Evolutionary conservation across 2,113 vertebrate genomes (phyloP), one percentile per base, ranked within the genome.

Genomic region (Daphoenositta chrysoptera): DNA sequence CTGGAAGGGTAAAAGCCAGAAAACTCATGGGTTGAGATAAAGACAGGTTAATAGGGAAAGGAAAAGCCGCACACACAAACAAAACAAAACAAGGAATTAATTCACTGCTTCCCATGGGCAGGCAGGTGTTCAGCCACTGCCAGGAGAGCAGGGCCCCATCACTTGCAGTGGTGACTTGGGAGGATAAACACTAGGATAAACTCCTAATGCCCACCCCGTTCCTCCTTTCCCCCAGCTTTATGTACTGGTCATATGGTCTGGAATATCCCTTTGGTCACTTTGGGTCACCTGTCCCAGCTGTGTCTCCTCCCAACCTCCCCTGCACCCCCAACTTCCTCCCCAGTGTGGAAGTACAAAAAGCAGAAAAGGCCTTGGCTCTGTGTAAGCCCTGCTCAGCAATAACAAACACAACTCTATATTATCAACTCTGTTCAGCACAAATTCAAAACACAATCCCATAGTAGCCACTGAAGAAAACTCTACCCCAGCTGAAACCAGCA

Each of bases 261-360:
- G 54, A 83, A 54, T 47, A 26, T 75, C 9, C 9, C 30, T 54
- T 53, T 53, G 39, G 30, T 61, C 40, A 31, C 9, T 13, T 61
- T 1, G 5, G 24, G 53, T 83, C 30, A 35, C 23, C 30, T 68
- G 7, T 54, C 26, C 24, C 14, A 47, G 30, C 16, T 53, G 20
- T 68, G 78, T 40, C n/a, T 27, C 8, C 7, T 61, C 24, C 24
- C 30, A 40, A 0, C 3, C 31, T 71, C 57, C 20, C 11, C 10
- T 12, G 20, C 9, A 35, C 3, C 9, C 17, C 14, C 31, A 48
- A 3, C 22, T 53, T 31, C 39, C n/a, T 68, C 17, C 9, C 45
- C 39, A 53, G 23, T 0, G 1, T 22, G 60, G 13, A 2, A 51
- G 20, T 5, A 68, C 47, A 33, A 81, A 56, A 0, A 31, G 35